Percentiles rank a stretch among this genome's conserved stretches.
Conservation (phyloP, 2,797 vertebrate species). For the Philypnodon macrostomus region DNA sequence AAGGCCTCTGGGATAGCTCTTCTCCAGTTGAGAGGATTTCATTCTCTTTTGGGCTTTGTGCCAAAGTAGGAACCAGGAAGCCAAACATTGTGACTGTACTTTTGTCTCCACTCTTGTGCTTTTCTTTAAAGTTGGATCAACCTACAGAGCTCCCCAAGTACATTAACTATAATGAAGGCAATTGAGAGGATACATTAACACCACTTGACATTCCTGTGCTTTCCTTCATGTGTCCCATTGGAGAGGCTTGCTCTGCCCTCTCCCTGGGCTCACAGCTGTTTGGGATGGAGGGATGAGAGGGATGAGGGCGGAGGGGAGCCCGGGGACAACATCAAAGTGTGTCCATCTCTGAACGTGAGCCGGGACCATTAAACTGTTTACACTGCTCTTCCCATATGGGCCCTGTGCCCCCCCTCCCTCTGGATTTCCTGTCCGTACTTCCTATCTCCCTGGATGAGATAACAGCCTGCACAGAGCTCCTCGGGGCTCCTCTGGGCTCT, state of each 20-base stretch:
- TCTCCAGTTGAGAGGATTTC: slow-evolving; percentile 61
- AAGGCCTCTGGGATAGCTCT: slow-evolving; percentile 58
- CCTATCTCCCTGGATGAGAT: slow-evolving; percentile 76
- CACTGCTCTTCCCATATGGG: slow-evolving; percentile 78
- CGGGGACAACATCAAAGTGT: slow-evolving; percentile 78
- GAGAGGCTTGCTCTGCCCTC: slow-evolving; percentile 39
- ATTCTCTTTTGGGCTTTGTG: slow-evolving; percentile 42
- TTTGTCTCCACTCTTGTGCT: slow-evolving; percentile 31
- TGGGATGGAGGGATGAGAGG: slow-evolving; percentile 59
- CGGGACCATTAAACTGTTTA: slow-evolving; percentile 84
- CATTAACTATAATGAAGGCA: slow-evolving; percentile 63
- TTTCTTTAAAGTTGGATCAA: slow-evolving; percentile 52
- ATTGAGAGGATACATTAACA: slow-evolving; percentile 53
- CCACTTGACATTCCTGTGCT: slow-evolving; percentile 58
- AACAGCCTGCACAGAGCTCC: slow-evolving; percentile 62
- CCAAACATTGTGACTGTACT: slow-evolving; percentile 14
- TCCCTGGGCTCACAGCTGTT: slow-evolving; percentile 36
- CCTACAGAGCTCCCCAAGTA: slow-evolving; percentile 60
- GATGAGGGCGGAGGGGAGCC: slow-evolving; percentile 68
- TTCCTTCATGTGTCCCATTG: slow-evolving; percentile 52
- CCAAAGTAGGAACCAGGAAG: slow-evolving; percentile 51
- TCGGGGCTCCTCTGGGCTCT: slow-evolving; percentile 35
- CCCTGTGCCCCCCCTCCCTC: slow-evolving; percentile 64
- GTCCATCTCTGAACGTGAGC: slow-evolving; percentile 77
- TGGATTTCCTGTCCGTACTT: slow-evolving; percentile 80